Base-by-base conservation (phyloP, 2,113 vertebrate genomes). In the Rhagologus leucostigma region DNA sequence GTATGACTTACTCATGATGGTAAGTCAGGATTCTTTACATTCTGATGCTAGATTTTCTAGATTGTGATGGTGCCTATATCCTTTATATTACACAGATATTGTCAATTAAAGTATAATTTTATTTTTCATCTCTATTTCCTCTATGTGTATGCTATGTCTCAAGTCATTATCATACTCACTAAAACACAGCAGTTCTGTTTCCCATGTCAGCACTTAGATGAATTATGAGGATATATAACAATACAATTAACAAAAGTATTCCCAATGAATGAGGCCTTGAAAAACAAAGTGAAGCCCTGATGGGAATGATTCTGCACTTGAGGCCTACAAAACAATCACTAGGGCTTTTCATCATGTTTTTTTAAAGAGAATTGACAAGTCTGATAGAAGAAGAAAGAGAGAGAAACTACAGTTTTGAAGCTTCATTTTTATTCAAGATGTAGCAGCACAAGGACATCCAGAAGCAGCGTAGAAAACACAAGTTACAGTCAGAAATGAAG, bases 191-290 rank as follows among this genome's bases (percentile, higher is more conserved):
- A 82, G 53, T 84, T 94, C 68, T 87, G 65, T 78, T 86, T 92
- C 91, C 83, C 87, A 68, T 62, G 46, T 80, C 71, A 92, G 60
- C 89, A 95, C 88, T 95, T 93, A 81, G 96, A 95, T 93, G 92
- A 95, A 96, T 63, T 75, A 93, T 74, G 67, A 92, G 68, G 69
- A 71, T 62, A 86, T 79, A 57, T 42, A 90, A 70, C 65, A 86
- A 89, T 82, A 80, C 47, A 93, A 85, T 80, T 94, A 83, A 84
- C 69, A 90, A 47, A 94, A 95, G 56, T 35, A 83, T 75, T 93
- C 62, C 83, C 70, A 76, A 16, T 50, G 92, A 94, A 87, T 52
- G 37, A 57, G 44, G 71, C 79, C 77, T 67, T 80, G 63, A 74
- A 84, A 96, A 93, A 92, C 47, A 87, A 86, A 93, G 63, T 77